Evolutionary conservation across 2,113 vertebrate species (phyloP), one percentile per base, ranked within the genome.

Genomic region (Cynoglossus semilaevis): DNA sequence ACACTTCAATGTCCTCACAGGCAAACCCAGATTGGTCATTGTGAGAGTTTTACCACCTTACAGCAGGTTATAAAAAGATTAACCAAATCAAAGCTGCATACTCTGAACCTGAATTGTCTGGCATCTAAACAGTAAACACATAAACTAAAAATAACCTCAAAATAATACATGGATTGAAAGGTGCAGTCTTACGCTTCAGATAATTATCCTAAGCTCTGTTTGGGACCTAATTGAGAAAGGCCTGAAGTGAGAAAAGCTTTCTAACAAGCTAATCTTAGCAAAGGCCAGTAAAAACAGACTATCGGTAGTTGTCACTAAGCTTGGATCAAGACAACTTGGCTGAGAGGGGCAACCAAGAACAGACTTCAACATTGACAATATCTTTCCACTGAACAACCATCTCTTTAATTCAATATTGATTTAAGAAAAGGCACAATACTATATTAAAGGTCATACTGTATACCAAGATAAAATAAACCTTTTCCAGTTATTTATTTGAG

Each of bases 181-280:
- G 18, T 47, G 18, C 70, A 83, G 81, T 68, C 50, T 51, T 5
- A 29, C 51, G 49, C 58, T 64, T 46, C 58, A 51, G 51, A 65
- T 22, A 37, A 10, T 49, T 47, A 55, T 2, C 44, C 8, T 79
- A 69, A 83, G 51, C 50, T 19, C 29, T 17, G 53, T 43, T 44
- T 16, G 18, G 48, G 63, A 57, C 65, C 61, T 56, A 53, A 58
- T 65, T 79, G 58, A 76, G 60, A 61, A 80, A 80, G 70, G 72
- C 61, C 57, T 74, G 43, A 19, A 17, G 40, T 62, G 56, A 72
- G 77, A 77, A 83, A 72, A 78, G 74, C 70, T 73, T 78, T 82
- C 83, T 74, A 85, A 78, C 72, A 50, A 58, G 65, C 62, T 85
- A 82, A 80, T 76, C 74, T 85, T 75, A 63, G 60, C 8, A 72